A percentile compares a stretch with the other conserved stretches of the same genome.
Evolutionary conservation across 2,113 vertebrate genomes (phyloP).

Genomic region (Megalops atlanticus): DNA sequence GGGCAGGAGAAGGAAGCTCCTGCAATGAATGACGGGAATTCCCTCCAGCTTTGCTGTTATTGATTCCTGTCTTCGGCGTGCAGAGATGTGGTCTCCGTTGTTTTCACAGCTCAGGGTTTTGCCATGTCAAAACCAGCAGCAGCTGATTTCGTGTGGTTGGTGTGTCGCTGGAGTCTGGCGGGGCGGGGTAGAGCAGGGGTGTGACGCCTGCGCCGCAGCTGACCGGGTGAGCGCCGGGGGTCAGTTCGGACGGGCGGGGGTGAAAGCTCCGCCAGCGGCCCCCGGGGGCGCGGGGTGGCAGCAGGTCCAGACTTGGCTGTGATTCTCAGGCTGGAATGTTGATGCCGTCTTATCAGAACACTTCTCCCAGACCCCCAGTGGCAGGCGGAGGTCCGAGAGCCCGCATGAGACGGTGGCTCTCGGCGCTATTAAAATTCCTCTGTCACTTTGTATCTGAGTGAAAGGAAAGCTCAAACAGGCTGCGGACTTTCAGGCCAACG

Average conservation of each 20-base stretch:
- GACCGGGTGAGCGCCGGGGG: neutral
- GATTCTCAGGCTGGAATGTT: neutral
- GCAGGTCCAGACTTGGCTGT: slow-evolving; percentile 8
- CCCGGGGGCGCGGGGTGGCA: neutral
- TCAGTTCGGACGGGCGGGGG: neutral
- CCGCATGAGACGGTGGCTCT: neutral
- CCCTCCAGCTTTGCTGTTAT: too few relatives aligned
- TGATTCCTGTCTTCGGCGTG: too few relatives aligned
- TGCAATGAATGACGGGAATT: too few relatives aligned
- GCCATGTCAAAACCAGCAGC: too few relatives aligned
- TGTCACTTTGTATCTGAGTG: neutral
- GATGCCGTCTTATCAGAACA: neutral
- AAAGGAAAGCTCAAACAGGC: neutral
- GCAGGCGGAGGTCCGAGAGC: neutral
- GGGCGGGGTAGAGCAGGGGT: too few relatives aligned
- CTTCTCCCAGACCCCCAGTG: neutral
- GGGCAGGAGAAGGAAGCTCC: too few relatives aligned
- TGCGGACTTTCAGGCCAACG: too few relatives aligned
- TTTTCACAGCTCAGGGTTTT: too few relatives aligned
- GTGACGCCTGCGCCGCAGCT: neutral
- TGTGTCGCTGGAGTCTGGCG: too few relatives aligned
- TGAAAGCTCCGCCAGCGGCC: too few relatives aligned
- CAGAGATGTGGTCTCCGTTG: too few relatives aligned
- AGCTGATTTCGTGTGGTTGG: too few relatives aligned
- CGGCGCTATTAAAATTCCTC: slow-evolving; percentile 5